phyloP scores from a whole-genome alignment of 2,888 invertebrate species.

The Ephialtes manifestator region DNA sequence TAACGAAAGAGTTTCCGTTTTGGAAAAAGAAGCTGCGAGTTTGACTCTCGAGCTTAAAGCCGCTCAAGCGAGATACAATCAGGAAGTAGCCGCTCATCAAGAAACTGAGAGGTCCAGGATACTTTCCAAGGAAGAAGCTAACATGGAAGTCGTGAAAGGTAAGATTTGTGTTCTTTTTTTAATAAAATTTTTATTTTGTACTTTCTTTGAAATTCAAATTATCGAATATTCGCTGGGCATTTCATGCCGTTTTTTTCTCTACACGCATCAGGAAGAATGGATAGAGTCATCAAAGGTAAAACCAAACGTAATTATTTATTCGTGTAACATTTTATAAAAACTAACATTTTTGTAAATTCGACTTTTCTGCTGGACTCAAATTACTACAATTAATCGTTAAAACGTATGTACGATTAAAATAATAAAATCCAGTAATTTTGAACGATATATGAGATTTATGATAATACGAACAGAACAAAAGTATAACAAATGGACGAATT shows the following conservation, averaged over 20 bases:
- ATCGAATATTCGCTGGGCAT: not conserved
- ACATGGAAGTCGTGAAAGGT: conserved; percentile 97
- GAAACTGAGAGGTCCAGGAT: conserved; percentile 95
- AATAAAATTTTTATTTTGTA: too few species aligned
- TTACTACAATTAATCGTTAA: conserved; percentile 60
- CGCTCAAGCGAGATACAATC: conserved; percentile 93
- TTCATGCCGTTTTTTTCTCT: conserved; percentile 82
- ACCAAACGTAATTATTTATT: conserved; percentile 48
- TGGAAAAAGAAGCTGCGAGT: conserved; percentile 96
- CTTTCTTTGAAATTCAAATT: not conserved
- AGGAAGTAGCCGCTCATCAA: conserved; percentile 95
- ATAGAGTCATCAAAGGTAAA: conserved; percentile 90
- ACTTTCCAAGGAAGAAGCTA: conserved; percentile 96
- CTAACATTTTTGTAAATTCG: conserved; percentile 32
- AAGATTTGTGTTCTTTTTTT: conserved; percentile 65
- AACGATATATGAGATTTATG: not conserved
- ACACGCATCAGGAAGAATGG: conserved; percentile 90
- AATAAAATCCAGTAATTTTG: conserved; percentile 25
- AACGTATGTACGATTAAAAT: conserved; percentile 70
- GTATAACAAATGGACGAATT: not conserved
- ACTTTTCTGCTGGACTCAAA: conserved; percentile 65
- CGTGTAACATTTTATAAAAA: conserved; percentile 44
- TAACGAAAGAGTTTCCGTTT: conserved; percentile 92
- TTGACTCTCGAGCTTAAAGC: conserved; percentile 94
- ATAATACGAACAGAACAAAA: not conserved